Evolutionary conservation across 2,113 vertebrate genomes (phyloP).

Genomic region (Gracilinanus agilis): DNA sequence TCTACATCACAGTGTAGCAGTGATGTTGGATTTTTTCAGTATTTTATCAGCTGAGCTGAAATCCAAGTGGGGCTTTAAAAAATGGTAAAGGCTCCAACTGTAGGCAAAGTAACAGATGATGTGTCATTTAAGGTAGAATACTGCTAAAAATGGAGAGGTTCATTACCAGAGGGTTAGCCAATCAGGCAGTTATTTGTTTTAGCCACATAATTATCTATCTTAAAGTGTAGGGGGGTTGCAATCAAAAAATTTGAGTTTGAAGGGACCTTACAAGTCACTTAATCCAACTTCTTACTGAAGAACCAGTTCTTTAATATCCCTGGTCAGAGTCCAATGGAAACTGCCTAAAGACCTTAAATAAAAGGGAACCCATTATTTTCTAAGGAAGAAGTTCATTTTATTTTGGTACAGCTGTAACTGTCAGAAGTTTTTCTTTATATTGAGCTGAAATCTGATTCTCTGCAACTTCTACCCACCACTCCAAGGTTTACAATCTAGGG

Average conservation of each 20-base stretch:
- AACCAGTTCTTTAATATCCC: neutral
- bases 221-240: neutral
- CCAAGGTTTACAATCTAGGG: neutral
- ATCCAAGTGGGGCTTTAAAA: neutral
- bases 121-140: neutral
- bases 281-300: neutral
- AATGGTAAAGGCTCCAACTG: neutral
- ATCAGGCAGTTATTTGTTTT: neutral
- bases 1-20: neutral
- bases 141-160: neutral
- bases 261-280: neutral
- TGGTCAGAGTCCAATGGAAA: neutral
- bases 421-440: neutral
- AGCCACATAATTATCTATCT: neutral
- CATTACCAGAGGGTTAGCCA: neutral
- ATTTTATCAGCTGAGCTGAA: neutral
- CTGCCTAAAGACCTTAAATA: neutral
- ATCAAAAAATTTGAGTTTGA: neutral
- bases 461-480: neutral
- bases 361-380: neutral
- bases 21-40: neutral
- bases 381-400: neutral
- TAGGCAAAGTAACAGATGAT: neutral
- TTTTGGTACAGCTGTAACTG: neutral
- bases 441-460: neutral